Conservation (phyloP, 2,888 invertebrate genomes). For the Leptinotarsa peninsularis region DNA sequence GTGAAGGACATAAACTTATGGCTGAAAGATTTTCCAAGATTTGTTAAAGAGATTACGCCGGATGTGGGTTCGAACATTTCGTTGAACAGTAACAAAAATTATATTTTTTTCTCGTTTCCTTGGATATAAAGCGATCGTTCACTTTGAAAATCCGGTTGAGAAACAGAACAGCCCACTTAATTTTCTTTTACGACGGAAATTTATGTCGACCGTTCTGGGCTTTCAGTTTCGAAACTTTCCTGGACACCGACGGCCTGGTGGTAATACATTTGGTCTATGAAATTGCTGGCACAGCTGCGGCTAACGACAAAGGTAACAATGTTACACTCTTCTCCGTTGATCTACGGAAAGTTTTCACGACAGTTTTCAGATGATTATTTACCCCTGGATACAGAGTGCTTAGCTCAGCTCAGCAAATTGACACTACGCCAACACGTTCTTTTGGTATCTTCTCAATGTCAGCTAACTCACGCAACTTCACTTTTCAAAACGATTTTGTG, state of each 20-base stretch:
- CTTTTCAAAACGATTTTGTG: too few species aligned
- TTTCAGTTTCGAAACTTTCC: slow-evolving; percentile 5
- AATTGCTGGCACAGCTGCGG: slow-evolving; percentile 12
- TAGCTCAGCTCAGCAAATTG: too few species aligned
- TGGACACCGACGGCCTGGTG: slow-evolving; percentile 8
- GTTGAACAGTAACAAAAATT: background rate
- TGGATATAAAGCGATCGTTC: background rate
- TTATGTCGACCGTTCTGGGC: slow-evolving; percentile 1
- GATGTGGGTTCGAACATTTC: too few species aligned
- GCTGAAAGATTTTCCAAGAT: too few species aligned
- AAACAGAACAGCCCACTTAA: slow-evolving; percentile 5
- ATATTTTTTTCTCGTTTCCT: background rate
- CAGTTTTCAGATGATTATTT: background rate
- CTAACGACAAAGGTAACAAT: slow-evolving; percentile 12
- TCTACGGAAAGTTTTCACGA: background rate
- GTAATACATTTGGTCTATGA: slow-evolving; percentile 16
- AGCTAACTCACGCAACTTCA: too few species aligned
- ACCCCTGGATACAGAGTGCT: background rate
- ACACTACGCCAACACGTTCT: too few species aligned
- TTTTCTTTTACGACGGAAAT: background rate
- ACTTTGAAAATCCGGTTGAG: background rate
- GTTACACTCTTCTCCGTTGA: background rate
- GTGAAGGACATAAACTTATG: too few species aligned
- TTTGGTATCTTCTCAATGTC: too few species aligned
- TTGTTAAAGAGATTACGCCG: background rate